A percentile compares a stretch with the other conserved stretches of the same genome.
Evolutionary conservation across 2,113 vertebrate species (phyloP).

Genomic region (Psephotus haematonotus): DNA sequence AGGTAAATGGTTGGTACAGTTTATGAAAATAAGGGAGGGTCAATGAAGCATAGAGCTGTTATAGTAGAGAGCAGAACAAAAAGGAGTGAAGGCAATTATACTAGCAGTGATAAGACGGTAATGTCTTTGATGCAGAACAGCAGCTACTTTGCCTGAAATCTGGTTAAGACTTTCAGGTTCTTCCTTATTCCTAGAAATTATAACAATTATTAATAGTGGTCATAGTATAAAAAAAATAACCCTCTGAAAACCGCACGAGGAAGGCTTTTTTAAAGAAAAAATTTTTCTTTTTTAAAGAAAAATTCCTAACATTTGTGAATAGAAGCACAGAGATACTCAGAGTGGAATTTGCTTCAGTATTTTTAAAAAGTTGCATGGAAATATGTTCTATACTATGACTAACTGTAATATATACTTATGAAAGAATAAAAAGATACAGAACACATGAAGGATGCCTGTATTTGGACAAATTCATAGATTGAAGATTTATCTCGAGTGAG

Average conservation of each 20-base stretch:
- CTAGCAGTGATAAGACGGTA: not conserved
- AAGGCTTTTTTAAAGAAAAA: not conserved
- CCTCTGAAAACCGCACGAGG: not conserved
- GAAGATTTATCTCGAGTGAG: not conserved
- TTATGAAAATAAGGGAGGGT: conserved; percentile 58
- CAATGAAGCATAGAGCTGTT: conserved; percentile 39
- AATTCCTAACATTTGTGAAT: not conserved
- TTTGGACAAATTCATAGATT: not conserved
- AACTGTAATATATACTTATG: not conserved
- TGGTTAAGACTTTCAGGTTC: not conserved
- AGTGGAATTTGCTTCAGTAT: not conserved
- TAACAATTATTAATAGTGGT: not conserved
- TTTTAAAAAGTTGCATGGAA: not conserved
- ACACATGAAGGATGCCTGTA: not conserved
- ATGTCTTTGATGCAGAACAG: not conserved
- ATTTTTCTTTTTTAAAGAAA: not conserved
- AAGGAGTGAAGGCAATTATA: conserved; percentile 32
- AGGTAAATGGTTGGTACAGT: conserved; percentile 20
- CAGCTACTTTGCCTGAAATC: not conserved
- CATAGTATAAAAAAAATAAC: not conserved
- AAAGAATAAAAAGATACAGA: not conserved
- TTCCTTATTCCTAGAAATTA: not conserved
- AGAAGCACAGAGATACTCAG: not conserved
- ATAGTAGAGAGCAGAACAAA: not conserved
- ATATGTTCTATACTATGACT: not conserved